A percentile compares a stretch with the other conserved stretches of the same genome.
Conservation (phyloP, 1,140 invertebrate genomes). For the Bombyx mori region ASM3026992v2 NC_085126.1:2494001-2494500, state of each 20-base stretch:
- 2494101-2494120: constrained; percentile 89
- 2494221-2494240: constrained; percentile 92
- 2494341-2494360: background rate
- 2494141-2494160: constrained; percentile 85
- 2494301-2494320: constrained; percentile 43
- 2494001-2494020: too few species aligned
- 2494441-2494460: too few species aligned
- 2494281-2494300: constrained; percentile 83
- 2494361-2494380: too few species aligned
- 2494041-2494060: too few species aligned
- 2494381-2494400: too few species aligned
- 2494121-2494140: constrained; percentile 94
- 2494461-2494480: too few species aligned
- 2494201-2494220: constrained; percentile 88
- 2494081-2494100: constrained; percentile 91
- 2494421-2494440: too few species aligned
- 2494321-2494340: too few species aligned
- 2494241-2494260: constrained; percentile 90
- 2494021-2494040: too few species aligned
- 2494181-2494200: constrained; percentile 78
- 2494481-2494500: too few species aligned
- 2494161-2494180: constrained; percentile 71
- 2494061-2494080: constrained; percentile 83
- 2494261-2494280: constrained; percentile 85
- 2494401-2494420: too few species aligned